Base-by-base conservation (phyloP, 2,797 vertebrate genomes). In the Gorsachius magnificus region DNA sequence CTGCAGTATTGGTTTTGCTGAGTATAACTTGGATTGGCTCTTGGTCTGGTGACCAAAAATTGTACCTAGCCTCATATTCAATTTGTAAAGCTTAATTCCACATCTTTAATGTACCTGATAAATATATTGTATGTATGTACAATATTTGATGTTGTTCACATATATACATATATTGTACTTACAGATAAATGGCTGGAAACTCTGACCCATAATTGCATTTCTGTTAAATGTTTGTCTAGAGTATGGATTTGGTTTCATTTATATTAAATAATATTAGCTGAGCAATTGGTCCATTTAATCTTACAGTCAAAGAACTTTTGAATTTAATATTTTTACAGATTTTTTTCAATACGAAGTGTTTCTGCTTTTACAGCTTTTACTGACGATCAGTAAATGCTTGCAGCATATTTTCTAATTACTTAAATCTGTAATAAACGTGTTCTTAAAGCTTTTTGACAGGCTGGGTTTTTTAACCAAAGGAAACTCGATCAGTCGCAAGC, bases 201-300 rank as follows among this genome's bases (percentile, higher is more conserved):
- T 98, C 96, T 97, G 97, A 97, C 93, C 96, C 97, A 95, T 88
- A 80, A 96, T 94, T 98, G 93, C 97, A 96, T 98, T 98, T 98
- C 96, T 98, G 97, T 98, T 98, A 97, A 98, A 94, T 97, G 97
- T 98, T 97, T 98, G 97, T 98, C 97, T 97, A 96, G 97, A 98
- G 89, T 97, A 97, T 97, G 97, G 97, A 97, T 98, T 98, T 98
- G 97, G 97, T 98, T 98, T 98, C 97, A 97, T 98, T 98, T 97
- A 85, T 98, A 93, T 97, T 91, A 58, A 96, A 90, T 72, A 81
- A 91, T 97, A 70, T 70, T 90, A 97, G 78, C 74, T 80, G 79
- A 97, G 84, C 97, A 96, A 96, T 96, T 97, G 95, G 93, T 96
- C 96, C 93, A 97, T 96, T 97, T 92, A 90, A 92, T 89, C 91